These are phyloP conservation scores for Capra hircus DNA, from an alignment of 2,113 vertebrate species.

Conservation along the genomic window DNA sequence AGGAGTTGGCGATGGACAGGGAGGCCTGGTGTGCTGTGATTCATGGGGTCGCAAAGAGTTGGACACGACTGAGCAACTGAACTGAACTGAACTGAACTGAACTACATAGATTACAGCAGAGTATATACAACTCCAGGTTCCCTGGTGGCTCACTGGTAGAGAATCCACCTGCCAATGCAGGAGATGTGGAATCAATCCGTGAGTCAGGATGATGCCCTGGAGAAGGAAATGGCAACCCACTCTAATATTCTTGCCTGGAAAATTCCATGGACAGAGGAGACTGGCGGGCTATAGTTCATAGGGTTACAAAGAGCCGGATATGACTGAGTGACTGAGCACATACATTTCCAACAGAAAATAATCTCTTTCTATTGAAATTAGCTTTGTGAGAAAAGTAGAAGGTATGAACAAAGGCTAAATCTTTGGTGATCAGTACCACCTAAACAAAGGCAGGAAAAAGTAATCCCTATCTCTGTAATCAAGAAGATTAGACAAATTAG, in stretches of 20 bases:
- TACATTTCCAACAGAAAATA: not conserved
- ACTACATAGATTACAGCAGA: not conserved
- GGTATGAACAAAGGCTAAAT: not conserved
- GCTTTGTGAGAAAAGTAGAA: not conserved
- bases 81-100: too few species aligned
- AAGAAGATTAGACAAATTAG: not conserved
- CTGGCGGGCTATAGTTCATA: not conserved
- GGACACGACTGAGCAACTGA: too few species aligned
- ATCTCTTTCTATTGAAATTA: not conserved
- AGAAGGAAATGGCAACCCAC: not conserved
- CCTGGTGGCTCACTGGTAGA: not conserved
- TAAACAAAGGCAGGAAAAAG: not conserved
- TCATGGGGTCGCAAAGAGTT: too few species aligned
- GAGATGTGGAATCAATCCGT: accelerated
- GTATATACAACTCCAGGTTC: not conserved
- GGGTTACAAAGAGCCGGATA: not conserved
- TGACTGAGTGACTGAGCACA: not conserved
- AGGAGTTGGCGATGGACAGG: too few species aligned
- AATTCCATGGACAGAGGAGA: not conserved
- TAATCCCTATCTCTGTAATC: not conserved
- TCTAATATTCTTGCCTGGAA: not conserved
- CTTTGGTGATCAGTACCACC: not conserved
- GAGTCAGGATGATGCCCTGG: not conserved
- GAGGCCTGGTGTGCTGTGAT: too few species aligned
- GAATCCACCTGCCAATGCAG: not conserved